Base-by-base conservation (phyloP, 2,113 vertebrate species). In the Xenopus laevis region DNA sequence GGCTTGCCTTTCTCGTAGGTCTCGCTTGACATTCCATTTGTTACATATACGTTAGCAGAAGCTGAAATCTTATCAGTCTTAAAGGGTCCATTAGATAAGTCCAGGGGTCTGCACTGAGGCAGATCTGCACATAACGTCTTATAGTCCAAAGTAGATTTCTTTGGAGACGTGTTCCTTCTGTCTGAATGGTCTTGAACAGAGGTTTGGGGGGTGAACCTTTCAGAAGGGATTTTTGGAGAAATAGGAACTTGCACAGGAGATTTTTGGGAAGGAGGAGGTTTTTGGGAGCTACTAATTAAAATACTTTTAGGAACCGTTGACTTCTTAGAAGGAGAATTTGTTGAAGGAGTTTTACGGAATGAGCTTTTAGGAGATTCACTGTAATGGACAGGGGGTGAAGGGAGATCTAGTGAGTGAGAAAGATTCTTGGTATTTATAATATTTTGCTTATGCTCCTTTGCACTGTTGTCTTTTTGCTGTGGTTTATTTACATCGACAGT, bases 1-100 rank as follows among this genome's bases (percentile, higher is more conserved):
- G 80, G n/a, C 73, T 87, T 91, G 0, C 62, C 83, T 69, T 86
- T 91, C 80, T 86, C 83, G 0, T 86, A 86, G 0, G 82, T 71
- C 60, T 78, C 23, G 3, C 17, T 11, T 7, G 74, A 77, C 4
- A 40, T 64, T 46, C 60, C 67, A 57, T 45, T 57, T 45, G 74
- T 21, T 4, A 77, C 50, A 30, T 44, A 77, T 16, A 77, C 11
- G 20, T 57, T 77, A 64, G 59, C 63, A 11, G 74, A 21, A 23
- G 40, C 47, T 18, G 74, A 9, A 70, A 64, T 64, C 13, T 57
- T 70, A 27, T 77, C 74, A 62, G 13, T 58, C 27, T 70, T 77
- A 62, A 55, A 47, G 46, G 58, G 63, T 23, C 59, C 66, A 45
- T 76, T 63, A 12, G 65, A 75, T 75, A 75, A 68, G 67, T 77